These are phyloP conservation scores for Penaeus chinensis DNA, from an alignment of 1,140 invertebrate genomes.

Conservation along the genomic window DNA sequence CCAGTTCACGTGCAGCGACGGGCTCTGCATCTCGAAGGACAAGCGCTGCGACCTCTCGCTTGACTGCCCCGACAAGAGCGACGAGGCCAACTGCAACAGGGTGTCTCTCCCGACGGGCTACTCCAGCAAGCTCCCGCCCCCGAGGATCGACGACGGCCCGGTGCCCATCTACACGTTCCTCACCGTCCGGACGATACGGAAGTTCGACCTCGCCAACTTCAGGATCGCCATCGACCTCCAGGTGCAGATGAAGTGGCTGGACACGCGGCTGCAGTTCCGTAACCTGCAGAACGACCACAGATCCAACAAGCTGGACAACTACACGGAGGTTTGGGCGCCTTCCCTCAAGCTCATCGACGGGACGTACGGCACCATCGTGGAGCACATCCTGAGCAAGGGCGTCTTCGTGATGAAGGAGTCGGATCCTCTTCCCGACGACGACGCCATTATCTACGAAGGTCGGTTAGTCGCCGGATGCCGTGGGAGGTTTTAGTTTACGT, in stretches of 20 bases:
- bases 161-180: constrained; percentile 29
- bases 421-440: constrained; percentile 33
- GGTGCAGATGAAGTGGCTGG: no score
- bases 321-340: constrained; percentile 17
- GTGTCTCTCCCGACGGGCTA: constrained; percentile 11
- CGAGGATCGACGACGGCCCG: not conserved
- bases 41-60: constrained; percentile 35
- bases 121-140: constrained; percentile 32
- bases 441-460: constrained; percentile 45
- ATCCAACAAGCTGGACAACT: no score
- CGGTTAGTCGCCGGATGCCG: no score
- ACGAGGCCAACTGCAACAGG: constrained; percentile 42
- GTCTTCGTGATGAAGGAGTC: constrained; percentile 6
- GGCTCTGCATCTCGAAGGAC: constrained; percentile 33
- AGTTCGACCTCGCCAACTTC: constrained; percentile 34
- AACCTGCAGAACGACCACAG: no score
- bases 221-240: not conserved
- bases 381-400: constrained; percentile 8
- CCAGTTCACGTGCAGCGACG: constrained; percentile 44
- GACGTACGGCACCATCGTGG: constrained; percentile 19
- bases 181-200: constrained; percentile 34
- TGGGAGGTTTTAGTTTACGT: no score
- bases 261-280: no score
- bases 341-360: constrained; percentile 28
- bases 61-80: constrained; percentile 43